These are phyloP conservation scores for Choristoneura rosaceana DNA, from an alignment of 2,888 invertebrate species.

Conservation along the genomic window DNA sequence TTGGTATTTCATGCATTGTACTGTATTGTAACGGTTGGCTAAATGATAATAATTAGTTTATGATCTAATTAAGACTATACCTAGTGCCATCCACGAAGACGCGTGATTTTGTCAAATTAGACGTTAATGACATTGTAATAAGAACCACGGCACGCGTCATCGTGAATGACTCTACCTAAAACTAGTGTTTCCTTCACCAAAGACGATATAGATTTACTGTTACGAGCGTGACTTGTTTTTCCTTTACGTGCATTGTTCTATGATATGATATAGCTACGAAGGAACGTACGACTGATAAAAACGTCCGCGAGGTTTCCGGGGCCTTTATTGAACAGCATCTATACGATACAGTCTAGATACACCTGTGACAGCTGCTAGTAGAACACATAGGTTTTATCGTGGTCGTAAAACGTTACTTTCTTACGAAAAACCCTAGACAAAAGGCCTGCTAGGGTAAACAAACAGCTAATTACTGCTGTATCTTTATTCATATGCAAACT, in stretches of 20 bases:
- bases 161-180: background rate
- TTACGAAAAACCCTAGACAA: too few species aligned
- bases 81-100: too few species aligned
- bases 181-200: constrained; percentile 20
- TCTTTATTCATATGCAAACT: too few species aligned
- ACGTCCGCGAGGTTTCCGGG: background rate
- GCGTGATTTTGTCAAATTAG: too few species aligned
- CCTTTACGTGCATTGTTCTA: background rate
- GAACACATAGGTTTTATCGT: too few species aligned
- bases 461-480: too few species aligned
- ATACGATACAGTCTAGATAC: background rate
- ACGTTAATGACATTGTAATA: too few species aligned
- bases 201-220: constrained; percentile 10
- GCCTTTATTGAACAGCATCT: background rate
- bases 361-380: too few species aligned
- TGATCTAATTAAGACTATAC: background rate
- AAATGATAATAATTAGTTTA: constrained; percentile 4
- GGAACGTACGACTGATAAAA: background rate
- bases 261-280: background rate
- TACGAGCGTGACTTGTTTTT: constrained; percentile 12
- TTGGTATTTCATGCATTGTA: background rate
- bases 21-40: constrained; percentile 4
- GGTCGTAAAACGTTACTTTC: too few species aligned
- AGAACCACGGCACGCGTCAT: too few species aligned
- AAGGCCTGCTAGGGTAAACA: too few species aligned